A percentile compares a stretch with the other conserved stretches of the same genome.
Conservation (phyloP, 2,888 invertebrate genomes). For the Ormia ochracea region DNA sequence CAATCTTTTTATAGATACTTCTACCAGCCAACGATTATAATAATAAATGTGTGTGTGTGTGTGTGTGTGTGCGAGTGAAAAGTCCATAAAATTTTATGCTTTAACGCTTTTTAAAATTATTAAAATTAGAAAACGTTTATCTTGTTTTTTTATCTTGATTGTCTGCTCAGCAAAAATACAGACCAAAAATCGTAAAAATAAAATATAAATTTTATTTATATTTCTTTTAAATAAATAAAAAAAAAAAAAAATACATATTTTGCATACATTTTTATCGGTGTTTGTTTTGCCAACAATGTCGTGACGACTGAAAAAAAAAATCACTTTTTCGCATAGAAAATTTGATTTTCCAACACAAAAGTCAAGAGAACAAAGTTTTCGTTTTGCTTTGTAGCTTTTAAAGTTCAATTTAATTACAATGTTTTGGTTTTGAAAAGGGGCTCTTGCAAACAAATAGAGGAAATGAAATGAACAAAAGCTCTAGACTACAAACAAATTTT, state of each 20-base stretch:
- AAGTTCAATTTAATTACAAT: background rate
- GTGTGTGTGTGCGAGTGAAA: no score
- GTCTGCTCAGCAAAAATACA: background rate
- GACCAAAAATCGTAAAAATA: slow-evolving; percentile 10
- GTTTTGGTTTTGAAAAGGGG: background rate
- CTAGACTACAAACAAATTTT: no score
- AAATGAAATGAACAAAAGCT: background rate
- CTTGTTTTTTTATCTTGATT: slow-evolving; percentile 21
- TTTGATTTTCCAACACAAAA: slow-evolving; percentile 3
- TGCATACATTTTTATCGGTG: slow-evolving; percentile 28
- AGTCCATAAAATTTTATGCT: slow-evolving; percentile 53
- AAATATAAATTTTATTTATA: background rate
- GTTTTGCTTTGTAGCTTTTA: background rate
- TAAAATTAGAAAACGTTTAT: slow-evolving; percentile 33
- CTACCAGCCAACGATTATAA: slow-evolving; percentile 20
- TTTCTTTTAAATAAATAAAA: background rate
- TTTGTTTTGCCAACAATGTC: slow-evolving; percentile 4
- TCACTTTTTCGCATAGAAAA: background rate
- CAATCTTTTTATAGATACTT: background rate
- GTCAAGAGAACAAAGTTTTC: background rate
- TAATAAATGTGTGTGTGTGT: slow-evolving; percentile 37
- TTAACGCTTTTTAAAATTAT: slow-evolving; percentile 57
- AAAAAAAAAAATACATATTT: slow-evolving; percentile 10
- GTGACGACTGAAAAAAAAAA: slow-evolving; percentile 13
- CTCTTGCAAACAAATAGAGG: background rate